Evolutionary conservation across 2,888 invertebrate genomes (phyloP).

Genomic region (Drosophila nr. fundita): DNA sequence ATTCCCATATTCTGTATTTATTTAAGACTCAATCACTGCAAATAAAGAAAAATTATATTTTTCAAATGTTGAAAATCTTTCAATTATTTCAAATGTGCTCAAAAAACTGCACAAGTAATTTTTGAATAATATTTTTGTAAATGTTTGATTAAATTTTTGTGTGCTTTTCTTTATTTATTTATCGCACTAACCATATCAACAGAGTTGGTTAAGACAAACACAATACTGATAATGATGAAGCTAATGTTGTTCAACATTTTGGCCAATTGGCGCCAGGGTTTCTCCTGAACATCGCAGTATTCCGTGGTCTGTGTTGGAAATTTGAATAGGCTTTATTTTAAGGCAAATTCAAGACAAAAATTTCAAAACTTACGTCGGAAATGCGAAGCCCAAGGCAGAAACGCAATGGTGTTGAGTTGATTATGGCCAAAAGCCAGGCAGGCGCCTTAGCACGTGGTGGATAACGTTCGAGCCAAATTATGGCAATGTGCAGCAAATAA

Average conservation of each 20-base stretch:
- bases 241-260: constrained; percentile 77
- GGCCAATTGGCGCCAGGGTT: constrained; percentile 82
- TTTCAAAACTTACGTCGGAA: constrained; percentile 72
- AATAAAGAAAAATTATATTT: constrained; percentile 78
- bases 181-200: constrained; percentile 7
- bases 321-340: not conserved
- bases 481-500: constrained; percentile 78
- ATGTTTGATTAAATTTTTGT: not conserved
- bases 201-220: constrained; percentile 59
- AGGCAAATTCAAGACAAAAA: fast-evolving
- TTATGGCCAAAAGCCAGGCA: constrained; percentile 54
- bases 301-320: constrained; percentile 66
- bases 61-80: constrained; percentile 46
- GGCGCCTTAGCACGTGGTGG: constrained; percentile 77
- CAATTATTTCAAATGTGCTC: not conserved
- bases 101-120: not conserved
- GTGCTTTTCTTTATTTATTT: not conserved
- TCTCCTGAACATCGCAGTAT: constrained; percentile 72
- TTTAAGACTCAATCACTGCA: constrained; percentile 67
- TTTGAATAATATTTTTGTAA: not conserved
- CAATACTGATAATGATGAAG: constrained; percentile 64
- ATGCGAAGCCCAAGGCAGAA: constrained; percentile 73
- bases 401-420: constrained; percentile 74
- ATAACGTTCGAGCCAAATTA: constrained; percentile 81
- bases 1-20: constrained; percentile 64